phyloP scores from a whole-genome alignment of 2,888 invertebrate genomes.

The Crematogaster levior region DNA sequence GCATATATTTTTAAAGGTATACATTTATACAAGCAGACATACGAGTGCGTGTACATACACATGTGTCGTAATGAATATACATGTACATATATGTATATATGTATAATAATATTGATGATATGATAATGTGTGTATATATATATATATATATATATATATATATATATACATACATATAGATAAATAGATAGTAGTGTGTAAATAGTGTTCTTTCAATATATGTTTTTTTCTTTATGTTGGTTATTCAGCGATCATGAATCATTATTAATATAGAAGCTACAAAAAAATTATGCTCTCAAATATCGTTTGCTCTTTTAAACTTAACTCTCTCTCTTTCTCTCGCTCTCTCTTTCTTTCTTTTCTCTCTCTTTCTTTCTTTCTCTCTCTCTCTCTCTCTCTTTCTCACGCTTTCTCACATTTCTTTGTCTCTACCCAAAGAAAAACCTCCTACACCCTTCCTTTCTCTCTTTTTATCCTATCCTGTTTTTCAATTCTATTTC shows the following conservation, averaged over 20 bases:
- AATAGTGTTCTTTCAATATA: constrained; percentile 68
- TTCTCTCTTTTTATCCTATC: constrained; percentile 72
- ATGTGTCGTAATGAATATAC: constrained; percentile 72
- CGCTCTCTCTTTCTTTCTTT: neutral
- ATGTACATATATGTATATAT: constrained; percentile 48
- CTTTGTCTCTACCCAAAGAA: constrained; percentile 42
- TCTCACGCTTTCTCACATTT: constrained; percentile 54
- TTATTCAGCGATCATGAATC: constrained; percentile 68
- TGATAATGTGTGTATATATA: no score
- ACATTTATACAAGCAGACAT: constrained; percentile 76
- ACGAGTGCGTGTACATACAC: constrained; percentile 76
- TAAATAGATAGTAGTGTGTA: constrained; percentile 70
- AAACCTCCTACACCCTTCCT: constrained; percentile 49
- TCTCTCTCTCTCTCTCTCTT: constrained; percentile 56
- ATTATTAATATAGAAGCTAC: constrained; percentile 68
- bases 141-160: neutral
- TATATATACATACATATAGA: constrained; percentile 72
- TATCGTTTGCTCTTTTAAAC: constrained; percentile 45
- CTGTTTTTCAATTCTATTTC: constrained; percentile 57
- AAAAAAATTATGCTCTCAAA: constrained; percentile 56
- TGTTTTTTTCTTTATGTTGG: constrained; percentile 55
- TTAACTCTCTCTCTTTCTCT: neutral
- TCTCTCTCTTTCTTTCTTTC: constrained; percentile 45
- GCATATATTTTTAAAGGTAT: constrained; percentile 71
- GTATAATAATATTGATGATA: no score